Evolutionary conservation across 2,797 vertebrate species (phyloP), one percentile per base, ranked within the genome.

Genomic region (Rhinella marina): DNA sequence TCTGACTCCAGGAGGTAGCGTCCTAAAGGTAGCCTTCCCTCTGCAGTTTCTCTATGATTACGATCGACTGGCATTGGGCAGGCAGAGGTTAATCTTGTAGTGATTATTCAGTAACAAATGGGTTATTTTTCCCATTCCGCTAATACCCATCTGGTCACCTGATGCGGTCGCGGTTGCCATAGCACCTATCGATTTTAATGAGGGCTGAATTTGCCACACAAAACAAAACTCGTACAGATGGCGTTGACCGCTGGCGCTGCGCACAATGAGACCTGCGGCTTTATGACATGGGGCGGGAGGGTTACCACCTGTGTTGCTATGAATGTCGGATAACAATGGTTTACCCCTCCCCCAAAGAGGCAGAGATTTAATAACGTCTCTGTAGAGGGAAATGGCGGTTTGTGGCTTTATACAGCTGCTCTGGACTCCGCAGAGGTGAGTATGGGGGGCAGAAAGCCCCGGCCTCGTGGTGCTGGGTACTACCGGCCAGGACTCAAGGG

Each of bases 151-250:
- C 83, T 25, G 57, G 50, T 84, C 88, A 77, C 88, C 25, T 81
- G 84, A 82, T n/a, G 19, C 41, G 5, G 78, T 50, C 12, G 13
- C 11, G 17, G 88, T 89, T 89, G 57, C 84, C 73, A 89, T 89
- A 81, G 84, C 13, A 61, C 29, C 88, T 68, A 86, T 89, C 79
- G 62, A 86, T 82, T 86, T 88, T 85, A 88, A 73, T 52, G 87
- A 61, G 25, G 66, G 57, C 64, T 84, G 52, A 52, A 81, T 85
- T 84, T 57, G 61, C 81, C 54, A 41, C 68, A 72, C 52, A 78
- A 52, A 54, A 77, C 29, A 54, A 41, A 75, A 32, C 14, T 29
- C 61, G 59, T 61, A 80, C 82, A 80, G 75, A 73, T 23, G 64
- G 59, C 21, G 78, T 13, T 86, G 85, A 41, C 86, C n/a, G 29